These are phyloP conservation scores for Eucera pruinosa DNA, from an alignment of 2,888 invertebrate genomes.

Conservation along the genomic window DNA sequence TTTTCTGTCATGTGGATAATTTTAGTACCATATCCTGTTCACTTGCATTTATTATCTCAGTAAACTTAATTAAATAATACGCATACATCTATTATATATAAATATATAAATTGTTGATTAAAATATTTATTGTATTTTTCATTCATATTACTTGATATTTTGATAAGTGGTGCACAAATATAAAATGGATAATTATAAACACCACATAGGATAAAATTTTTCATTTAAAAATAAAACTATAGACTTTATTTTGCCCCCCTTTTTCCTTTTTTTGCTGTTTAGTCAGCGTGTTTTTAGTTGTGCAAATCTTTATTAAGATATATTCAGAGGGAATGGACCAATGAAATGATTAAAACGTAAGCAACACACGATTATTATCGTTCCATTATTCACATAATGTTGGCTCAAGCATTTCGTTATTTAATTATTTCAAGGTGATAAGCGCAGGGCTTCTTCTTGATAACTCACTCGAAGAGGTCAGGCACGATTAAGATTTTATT, in stretches of 20 bases:
- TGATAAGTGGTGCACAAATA: not conserved
- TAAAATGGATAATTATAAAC: not conserved
- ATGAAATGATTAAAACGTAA: constrained; percentile 38
- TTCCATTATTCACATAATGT: constrained; percentile 77
- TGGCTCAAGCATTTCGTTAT: constrained; percentile 77
- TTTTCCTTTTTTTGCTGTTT: not conserved
- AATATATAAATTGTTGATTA: too few species aligned
- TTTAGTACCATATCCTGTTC: not conserved
- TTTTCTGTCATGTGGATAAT: not conserved
- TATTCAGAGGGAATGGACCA: constrained; percentile 32
- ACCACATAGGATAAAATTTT: not conserved
- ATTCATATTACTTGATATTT: not conserved
- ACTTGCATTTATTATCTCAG: not conserved
- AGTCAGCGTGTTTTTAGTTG: constrained; percentile 3
- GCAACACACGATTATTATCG: constrained; percentile 69
- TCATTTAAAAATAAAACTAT: not conserved
- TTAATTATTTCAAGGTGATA: constrained; percentile 80
- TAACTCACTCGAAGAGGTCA: constrained; percentile 76
- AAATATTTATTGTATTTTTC: constrained; percentile 1
- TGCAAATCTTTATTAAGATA: constrained; percentile 19
- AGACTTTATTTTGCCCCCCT: not conserved
- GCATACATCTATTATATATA: not conserved
- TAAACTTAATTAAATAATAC: not conserved
- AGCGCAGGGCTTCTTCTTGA: constrained; percentile 74
- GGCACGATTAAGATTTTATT: constrained; percentile 76